Evolutionary conservation across 2,113 vertebrate genomes (phyloP).

Genomic region (Rhinopomastus cyanomelas): DNA sequence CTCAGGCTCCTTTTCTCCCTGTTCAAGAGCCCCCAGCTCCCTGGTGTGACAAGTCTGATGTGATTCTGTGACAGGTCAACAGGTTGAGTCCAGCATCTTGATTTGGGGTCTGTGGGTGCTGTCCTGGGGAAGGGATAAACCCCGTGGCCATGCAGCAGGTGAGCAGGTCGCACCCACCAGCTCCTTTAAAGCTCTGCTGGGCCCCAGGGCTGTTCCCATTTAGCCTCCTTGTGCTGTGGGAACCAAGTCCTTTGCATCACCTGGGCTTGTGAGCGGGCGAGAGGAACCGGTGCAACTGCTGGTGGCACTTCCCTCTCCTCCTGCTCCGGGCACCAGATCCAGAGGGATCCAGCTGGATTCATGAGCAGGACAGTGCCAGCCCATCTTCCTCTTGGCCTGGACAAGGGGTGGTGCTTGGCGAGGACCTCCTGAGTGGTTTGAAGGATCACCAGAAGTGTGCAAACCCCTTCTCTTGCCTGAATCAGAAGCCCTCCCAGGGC

Average conservation of each 20-base stretch:
- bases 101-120: no score
- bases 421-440: no score
- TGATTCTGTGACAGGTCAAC: no score
- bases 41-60: no score
- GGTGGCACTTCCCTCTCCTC: constrained; percentile 5
- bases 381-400: no score
- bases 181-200: constrained; percentile 54
- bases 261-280: constrained; percentile 9
- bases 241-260: constrained; percentile 70
- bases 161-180: constrained; percentile 68
- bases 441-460: no score
- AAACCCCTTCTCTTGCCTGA: no score
- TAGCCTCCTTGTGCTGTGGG: constrained; percentile 47
- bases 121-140: constrained; percentile 48
- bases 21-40: no score
- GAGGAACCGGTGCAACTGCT: background rate
- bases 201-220: constrained; percentile 62
- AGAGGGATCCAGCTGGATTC: background rate
- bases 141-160: constrained; percentile 57
- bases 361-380: background rate
- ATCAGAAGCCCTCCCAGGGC: no score
- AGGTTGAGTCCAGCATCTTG: no score
- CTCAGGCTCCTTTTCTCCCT: no score
- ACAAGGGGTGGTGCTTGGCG: no score
- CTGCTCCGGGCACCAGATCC: background rate